A percentile compares a stretch with the other conserved stretches of the same genome.
These are phyloP conservation scores for Sebastes diploproa DNA, from an alignment of 2,797 vertebrate species.

Conservation along the genomic window DNA sequence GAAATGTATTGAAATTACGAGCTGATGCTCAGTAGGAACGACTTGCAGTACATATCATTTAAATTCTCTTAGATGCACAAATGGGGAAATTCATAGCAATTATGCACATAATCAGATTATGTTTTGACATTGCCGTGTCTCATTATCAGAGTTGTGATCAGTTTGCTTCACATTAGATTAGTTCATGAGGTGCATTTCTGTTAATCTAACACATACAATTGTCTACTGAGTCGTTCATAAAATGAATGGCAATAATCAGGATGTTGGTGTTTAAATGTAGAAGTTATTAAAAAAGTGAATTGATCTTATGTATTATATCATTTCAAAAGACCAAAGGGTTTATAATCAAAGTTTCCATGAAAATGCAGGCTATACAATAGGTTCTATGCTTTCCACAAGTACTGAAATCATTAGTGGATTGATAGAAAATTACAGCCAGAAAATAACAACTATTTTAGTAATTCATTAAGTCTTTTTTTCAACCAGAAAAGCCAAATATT, in stretches of 20 bases:
- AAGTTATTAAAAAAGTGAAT: neutral
- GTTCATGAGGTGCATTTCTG: neutral
- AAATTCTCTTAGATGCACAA: conserved; percentile 46
- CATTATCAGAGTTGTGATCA: conserved; percentile 42
- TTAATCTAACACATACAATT: neutral
- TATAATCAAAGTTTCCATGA: neutral
- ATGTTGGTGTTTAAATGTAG: neutral
- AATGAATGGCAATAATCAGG: neutral
- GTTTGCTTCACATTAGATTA: conserved; percentile 28
- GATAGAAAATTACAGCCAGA: neutral
- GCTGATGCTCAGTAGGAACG: conserved; percentile 32
- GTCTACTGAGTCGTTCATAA: neutral
- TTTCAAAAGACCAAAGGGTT: neutral
- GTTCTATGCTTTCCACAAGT: neutral
- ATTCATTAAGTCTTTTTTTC: neutral
- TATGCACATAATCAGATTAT: conserved; percentile 52
- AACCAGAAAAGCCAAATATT: neutral
- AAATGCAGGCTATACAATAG: neutral
- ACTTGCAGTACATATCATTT: conserved; percentile 39
- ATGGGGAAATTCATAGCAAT: conserved; percentile 37
- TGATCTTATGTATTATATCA: neutral
- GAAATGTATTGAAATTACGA: conserved; percentile 50
- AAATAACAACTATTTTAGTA: neutral
- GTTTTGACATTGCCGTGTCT: conserved; percentile 31
- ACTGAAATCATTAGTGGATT: neutral